These are phyloP conservation scores for Plagodis dolabraria DNA, from an alignment of 2,888 invertebrate genomes.

Conservation along the genomic window DNA sequence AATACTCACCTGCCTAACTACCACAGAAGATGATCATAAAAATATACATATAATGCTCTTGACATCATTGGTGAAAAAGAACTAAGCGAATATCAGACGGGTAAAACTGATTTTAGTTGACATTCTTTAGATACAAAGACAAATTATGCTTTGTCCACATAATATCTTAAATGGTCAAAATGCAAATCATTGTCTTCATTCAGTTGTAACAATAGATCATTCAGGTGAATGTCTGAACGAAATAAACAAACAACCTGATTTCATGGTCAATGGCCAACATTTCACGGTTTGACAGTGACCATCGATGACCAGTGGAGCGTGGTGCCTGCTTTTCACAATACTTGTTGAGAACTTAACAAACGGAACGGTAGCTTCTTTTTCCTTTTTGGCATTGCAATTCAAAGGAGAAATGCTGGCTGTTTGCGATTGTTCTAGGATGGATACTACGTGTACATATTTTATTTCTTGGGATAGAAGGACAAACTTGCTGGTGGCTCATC, in stretches of 20 bases:
- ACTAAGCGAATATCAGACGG: no score
- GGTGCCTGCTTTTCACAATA: slow-evolving; percentile 1
- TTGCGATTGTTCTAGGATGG: no score
- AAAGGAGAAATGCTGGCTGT: neutral
- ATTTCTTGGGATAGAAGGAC: no score
- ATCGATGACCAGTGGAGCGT: slow-evolving; percentile 13
- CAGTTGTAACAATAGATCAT: slow-evolving; percentile 18
- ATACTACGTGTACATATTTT: no score
- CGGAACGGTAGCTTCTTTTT: neutral
- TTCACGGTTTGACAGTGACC: slow-evolving; percentile 20
- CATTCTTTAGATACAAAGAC: neutral
- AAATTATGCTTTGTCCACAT: slow-evolving; percentile 3
- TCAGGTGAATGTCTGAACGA: slow-evolving; percentile 11
- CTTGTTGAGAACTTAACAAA: neutral
- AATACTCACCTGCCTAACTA: no score
- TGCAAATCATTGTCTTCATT: slow-evolving; percentile 19
- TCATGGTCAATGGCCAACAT: slow-evolving; percentile 18
- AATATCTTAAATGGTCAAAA: slow-evolving; percentile 13
- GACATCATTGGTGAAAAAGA: no score
- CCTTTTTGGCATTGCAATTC: neutral
- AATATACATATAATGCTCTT: no score
- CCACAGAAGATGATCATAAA: no score
- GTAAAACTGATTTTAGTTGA: neutral
- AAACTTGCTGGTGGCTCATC: no score
- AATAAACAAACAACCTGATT: slow-evolving; percentile 17